These are phyloP conservation scores for Serrognathus titanus DNA, from an alignment of 2,888 invertebrate genomes.

Conservation along the genomic window DNA sequence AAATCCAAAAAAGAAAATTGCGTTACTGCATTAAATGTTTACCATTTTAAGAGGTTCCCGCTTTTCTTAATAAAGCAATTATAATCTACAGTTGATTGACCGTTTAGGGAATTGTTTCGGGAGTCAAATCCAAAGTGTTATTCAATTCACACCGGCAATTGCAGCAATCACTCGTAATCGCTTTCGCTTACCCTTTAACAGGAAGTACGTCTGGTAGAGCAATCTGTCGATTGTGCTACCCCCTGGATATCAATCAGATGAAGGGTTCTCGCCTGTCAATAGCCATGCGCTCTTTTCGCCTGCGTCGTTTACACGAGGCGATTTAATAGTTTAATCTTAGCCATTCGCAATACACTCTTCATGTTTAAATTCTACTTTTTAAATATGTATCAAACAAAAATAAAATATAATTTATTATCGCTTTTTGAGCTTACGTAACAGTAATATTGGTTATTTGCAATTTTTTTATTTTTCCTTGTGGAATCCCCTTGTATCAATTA, in stretches of 20 bases:
- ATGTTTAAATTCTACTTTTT: too few species aligned
- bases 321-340: neutral
- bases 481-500: too few species aligned
- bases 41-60: too few species aligned
- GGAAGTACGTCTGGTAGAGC: constrained; percentile 29
- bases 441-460: too few species aligned
- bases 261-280: constrained; percentile 38
- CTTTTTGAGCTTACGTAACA: too few species aligned
- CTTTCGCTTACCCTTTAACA: constrained; percentile 23
- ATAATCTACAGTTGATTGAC: too few species aligned
- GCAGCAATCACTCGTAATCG: constrained; percentile 31
- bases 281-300: constrained; percentile 20
- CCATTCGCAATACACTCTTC: neutral
- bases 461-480: too few species aligned
- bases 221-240: constrained; percentile 36
- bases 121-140: constrained; percentile 23
- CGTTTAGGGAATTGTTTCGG: constrained; percentile 9
- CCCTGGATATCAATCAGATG: constrained; percentile 38
- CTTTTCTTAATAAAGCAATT: too few species aligned
- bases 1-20: too few species aligned
- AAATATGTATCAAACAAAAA: too few species aligned
- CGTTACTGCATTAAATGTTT: too few species aligned
- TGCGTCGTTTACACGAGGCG: neutral
- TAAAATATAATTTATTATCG: too few species aligned
- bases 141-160: constrained; percentile 23